Evolutionary conservation across 2,888 invertebrate species (phyloP).

Genomic region (Ennomos quercinarius): DNA sequence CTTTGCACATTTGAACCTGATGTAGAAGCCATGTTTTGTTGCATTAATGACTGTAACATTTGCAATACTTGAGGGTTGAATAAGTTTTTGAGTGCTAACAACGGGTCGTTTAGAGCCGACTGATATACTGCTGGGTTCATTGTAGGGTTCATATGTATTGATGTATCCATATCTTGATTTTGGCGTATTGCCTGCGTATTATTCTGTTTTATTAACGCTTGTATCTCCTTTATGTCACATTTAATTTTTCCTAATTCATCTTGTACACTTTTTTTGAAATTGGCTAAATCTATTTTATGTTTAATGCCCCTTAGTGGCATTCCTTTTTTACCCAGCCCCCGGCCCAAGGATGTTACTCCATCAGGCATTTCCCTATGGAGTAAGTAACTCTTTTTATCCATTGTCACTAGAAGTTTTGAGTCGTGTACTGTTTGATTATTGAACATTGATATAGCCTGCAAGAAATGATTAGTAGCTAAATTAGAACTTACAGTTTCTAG

Average conservation of each 20-base stretch:
- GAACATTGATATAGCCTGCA: slow-evolving; percentile 94
- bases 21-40: background rate
- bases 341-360: slow-evolving; percentile 35
- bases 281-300: slow-evolving; percentile 36
- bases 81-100: slow-evolving; percentile 6
- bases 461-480: background rate
- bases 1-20: no score
- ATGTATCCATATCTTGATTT: no score
- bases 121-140: background rate
- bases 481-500: no score
- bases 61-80: slow-evolving; percentile 13
- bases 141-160: no score
- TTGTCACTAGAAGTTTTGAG: slow-evolving; percentile 30
- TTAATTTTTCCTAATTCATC: no score
- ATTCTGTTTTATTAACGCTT: no score
- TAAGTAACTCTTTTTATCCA: slow-evolving; percentile 25
- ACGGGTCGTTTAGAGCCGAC: background rate
- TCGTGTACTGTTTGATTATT: slow-evolving; percentile 90
- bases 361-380: background rate
- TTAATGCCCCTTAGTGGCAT: slow-evolving; percentile 42
- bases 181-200: no score
- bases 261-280: slow-evolving; percentile 33
- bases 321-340: slow-evolving; percentile 87
- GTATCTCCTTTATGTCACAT: slow-evolving; percentile 2
- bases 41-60: slow-evolving; percentile 12